These are phyloP conservation scores for Tylochromis polylepis DNA, from an alignment of 2,113 vertebrate species.

Conservation along the genomic window DNA sequence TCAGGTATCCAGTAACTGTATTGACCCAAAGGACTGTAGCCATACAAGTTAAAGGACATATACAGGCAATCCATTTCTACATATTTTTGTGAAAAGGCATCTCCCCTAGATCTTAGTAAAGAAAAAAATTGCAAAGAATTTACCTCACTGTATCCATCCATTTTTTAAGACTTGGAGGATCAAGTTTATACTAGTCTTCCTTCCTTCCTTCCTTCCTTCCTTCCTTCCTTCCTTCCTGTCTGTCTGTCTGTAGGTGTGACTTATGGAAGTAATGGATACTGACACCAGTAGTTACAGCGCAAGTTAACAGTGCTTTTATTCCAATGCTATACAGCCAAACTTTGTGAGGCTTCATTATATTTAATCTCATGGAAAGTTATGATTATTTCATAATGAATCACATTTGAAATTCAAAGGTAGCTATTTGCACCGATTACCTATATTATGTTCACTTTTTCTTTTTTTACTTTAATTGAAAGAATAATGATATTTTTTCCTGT, in stretches of 20 bases:
- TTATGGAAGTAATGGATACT: neutral
- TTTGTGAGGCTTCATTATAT: neutral
- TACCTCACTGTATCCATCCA: neutral
- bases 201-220: neutral
- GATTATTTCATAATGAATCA: neutral
- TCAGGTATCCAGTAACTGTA: neutral
- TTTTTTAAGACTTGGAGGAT: neutral
- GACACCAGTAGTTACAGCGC: neutral
- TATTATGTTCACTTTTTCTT: neutral
- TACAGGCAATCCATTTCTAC: accelerated
- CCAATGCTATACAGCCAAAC: neutral
- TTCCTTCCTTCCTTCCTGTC: too few relatives aligned
- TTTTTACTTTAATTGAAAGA: neutral
- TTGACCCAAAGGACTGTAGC: neutral
- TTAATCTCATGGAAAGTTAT: neutral
- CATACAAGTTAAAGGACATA: neutral
- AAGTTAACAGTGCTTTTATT: neutral
- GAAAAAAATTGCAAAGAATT: neutral
- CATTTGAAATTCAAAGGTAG: neutral
- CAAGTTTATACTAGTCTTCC: neutral
- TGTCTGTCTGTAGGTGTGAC: neutral
- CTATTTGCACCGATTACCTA: neutral
- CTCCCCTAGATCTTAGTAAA: neutral
- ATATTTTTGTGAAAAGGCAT: neutral
- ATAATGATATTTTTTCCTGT: neutral